phyloP scores from a whole-genome alignment of 2,888 invertebrate species.

The Volucella bombylans region DNA sequence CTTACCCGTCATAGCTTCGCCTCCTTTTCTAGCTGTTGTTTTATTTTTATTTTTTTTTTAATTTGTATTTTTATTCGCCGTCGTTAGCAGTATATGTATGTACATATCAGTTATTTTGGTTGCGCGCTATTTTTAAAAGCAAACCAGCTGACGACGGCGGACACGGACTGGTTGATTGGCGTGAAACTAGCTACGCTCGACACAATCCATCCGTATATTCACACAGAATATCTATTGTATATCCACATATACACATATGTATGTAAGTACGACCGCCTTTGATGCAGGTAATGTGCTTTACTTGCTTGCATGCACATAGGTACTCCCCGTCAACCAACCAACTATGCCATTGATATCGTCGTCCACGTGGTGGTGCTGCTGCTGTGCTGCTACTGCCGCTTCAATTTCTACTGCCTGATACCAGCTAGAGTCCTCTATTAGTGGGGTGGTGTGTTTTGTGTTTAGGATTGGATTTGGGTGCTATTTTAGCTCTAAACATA shows the following conservation, averaged over 20 bases:
- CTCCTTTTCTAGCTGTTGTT: conserved; percentile 4
- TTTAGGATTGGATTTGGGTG: conserved; percentile 1
- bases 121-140: conserved; percentile 46
- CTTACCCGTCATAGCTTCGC: conserved; percentile 7
- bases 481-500: conserved; percentile 27
- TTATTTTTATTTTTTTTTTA: background rate
- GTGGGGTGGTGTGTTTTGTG: background rate
- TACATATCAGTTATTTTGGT: conserved; percentile 9
- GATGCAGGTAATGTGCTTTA: conserved; percentile 37
- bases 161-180: conserved; percentile 54
- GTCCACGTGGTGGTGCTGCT: background rate
- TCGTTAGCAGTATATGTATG: conserved; percentile 19
- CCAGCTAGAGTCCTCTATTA: no score
- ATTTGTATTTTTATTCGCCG: conserved; percentile 33
- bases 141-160: conserved; percentile 56
- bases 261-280: background rate
- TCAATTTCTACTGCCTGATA: no score
- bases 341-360: background rate
- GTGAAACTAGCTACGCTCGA: conserved; percentile 30
- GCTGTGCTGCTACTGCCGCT: no score
- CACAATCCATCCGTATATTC: conserved; percentile 38
- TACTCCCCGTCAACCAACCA: background rate
- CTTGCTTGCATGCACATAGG: background rate
- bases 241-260: background rate
- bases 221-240: conserved; percentile 46